Conservation (phyloP, 2,113 vertebrate genomes). For the Tyrannus savana region DNA sequence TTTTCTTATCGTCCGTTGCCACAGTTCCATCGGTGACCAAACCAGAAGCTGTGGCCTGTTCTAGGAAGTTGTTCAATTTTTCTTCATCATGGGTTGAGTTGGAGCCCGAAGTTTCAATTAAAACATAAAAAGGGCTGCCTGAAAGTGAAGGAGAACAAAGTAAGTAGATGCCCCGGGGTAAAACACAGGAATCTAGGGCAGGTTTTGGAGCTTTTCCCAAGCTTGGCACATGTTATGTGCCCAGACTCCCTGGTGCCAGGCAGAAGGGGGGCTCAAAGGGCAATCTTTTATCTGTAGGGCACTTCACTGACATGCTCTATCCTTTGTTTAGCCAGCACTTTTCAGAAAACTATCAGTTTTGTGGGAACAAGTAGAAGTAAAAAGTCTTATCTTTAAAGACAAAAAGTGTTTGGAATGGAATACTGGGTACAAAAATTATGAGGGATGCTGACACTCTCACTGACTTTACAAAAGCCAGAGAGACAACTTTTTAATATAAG, state of each 20-base stretch:
- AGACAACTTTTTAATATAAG: not conserved
- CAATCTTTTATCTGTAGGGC: not conserved
- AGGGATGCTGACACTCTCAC: not conserved
- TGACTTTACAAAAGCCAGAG: not conserved
- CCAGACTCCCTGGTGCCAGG: not conserved
- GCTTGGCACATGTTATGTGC: not conserved
- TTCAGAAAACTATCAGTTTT: not conserved
- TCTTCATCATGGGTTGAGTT: slow-evolving; percentile 81
- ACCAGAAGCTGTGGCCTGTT: slow-evolving; percentile 76
- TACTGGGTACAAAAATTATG: not conserved
- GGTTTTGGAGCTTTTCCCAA: not conserved
- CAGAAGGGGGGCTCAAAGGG: not conserved
- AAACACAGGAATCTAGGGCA: not conserved
- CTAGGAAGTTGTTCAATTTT: slow-evolving; percentile 88
- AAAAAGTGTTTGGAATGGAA: not conserved
- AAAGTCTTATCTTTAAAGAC: not conserved
- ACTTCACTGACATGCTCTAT: not conserved
- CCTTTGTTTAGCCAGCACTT: not conserved
- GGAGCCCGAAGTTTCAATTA: slow-evolving; percentile 94
- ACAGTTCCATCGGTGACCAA: slow-evolving; percentile 87
- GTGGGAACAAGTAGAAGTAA: not conserved
- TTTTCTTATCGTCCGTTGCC: slow-evolving; percentile 84
- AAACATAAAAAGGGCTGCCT: slow-evolving; percentile 90
- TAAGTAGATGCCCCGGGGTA: not conserved
- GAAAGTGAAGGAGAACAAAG: not conserved